A percentile compares a stretch with the other conserved stretches of the same genome.
phyloP scores from a whole-genome alignment of 2,888 invertebrate species.

The Campoplex nolae region DNA sequence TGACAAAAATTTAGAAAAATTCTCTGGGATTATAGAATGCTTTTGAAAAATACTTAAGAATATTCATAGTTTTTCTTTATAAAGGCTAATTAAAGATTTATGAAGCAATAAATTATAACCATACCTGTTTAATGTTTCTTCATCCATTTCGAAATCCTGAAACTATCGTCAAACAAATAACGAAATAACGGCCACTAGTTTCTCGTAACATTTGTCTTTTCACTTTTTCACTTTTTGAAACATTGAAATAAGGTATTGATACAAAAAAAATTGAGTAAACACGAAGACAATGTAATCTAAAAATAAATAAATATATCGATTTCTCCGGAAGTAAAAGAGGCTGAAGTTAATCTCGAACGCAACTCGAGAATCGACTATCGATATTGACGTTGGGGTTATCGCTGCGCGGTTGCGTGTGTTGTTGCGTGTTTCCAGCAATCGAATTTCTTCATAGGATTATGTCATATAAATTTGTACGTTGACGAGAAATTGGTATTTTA shows the following conservation, averaged over 20 bases:
- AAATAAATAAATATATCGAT: background rate
- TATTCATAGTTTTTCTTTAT: too few species aligned
- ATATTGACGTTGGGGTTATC: background rate
- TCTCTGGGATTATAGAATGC: too few species aligned
- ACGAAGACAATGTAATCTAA: too few species aligned
- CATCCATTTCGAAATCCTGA: constrained; percentile 75
- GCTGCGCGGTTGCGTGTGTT: too few species aligned
- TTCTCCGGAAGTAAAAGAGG: background rate
- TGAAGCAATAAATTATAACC: background rate
- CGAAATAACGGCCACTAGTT: background rate
- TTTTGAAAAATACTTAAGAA: too few species aligned
- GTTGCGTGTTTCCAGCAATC: too few species aligned
- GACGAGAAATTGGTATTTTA: too few species aligned
- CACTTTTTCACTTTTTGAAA: background rate
- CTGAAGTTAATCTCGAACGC: background rate
- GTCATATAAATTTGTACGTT: background rate
- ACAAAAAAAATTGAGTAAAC: background rate
- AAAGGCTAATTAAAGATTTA: too few species aligned
- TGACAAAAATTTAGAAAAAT: background rate
- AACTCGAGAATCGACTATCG: constrained; percentile 11
- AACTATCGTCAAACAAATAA: background rate
- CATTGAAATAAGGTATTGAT: background rate
- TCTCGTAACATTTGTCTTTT: background rate
- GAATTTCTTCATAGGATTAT: background rate
- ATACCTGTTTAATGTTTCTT: constrained; percentile 79